Evolutionary conservation across 1,140 invertebrate species (phyloP), one percentile per base, ranked within the genome.

Genomic region (Rhagoletis pomonella): DNA sequence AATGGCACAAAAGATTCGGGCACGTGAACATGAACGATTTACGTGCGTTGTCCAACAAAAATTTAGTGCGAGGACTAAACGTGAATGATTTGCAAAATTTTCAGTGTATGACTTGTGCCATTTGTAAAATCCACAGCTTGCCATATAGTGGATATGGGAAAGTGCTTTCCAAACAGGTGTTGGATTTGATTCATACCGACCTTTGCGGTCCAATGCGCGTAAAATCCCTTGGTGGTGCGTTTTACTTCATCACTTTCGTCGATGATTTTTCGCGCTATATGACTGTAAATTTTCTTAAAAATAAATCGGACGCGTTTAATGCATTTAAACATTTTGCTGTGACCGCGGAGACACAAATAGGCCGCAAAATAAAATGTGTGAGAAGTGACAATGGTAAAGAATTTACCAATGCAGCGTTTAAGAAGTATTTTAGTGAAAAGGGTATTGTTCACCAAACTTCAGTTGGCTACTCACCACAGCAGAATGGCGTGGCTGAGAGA

Each of bases 351-450:
- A 67, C 62, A 39, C 42, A 67, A 44, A 86, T 59, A n/a, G 87
- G 85, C 10, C 65, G 85, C 9, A 58, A 77, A 84, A 89, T 93
- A 42, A 93, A 93, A 89, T 86, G 87, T 12, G 10, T 93, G 12
- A 86, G 89, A 84, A 90, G 88, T 58, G 93, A 93, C 81, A 93
- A 94, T 89, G 94, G 93, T 67, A 89, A 58, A 55, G 93, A 94
- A 89, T 94, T 90, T 88, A 29, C 89, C 19, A 87, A 85, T 69
- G 10, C n/a, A 29, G 58, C 47, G 47, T 64, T 85, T 58, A 55
- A 87, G 42, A 5, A 55, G 10, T 85, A 64, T 55, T 85, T 84
- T 85, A 29, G n/a, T 6, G 47, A 64, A 84, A 87, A 87, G 3
- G 88, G 85, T 14, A 88, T 90, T 29, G 89, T 89, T 59, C 91